These are phyloP conservation scores for Coecobrya sp. DNA, from an alignment of 2,888 invertebrate species.

Conservation along the genomic window DNA sequence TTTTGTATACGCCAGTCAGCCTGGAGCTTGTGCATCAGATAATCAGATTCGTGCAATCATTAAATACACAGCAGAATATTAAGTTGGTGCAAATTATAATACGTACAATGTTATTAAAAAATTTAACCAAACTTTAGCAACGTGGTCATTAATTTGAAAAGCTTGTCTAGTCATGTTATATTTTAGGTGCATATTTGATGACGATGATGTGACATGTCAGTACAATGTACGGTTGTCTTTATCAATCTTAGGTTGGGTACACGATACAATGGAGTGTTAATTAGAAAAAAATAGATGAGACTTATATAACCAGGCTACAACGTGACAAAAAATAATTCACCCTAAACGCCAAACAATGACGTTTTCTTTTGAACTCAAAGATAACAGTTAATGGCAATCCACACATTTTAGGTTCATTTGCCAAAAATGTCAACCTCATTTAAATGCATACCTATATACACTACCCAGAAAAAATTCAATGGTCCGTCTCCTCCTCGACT, in stretches of 20 bases:
- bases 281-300: not conserved
- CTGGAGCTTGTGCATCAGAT: not conserved
- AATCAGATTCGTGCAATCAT: not conserved
- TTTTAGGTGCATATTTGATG: no score
- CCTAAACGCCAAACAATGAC: not conserved
- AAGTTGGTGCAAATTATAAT: not conserved
- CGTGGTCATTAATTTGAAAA: constrained; percentile 9
- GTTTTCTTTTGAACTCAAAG: not conserved
- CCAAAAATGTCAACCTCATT: constrained; percentile 32
- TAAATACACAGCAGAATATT: not conserved
- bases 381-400: not conserved
- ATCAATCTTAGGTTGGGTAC: not conserved
- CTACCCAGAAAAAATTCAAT: constrained; percentile 36
- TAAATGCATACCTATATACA: not conserved
- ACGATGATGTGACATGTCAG: constrained; percentile 9
- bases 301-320: not conserved
- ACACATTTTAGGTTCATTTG: constrained; percentile 18
- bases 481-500: constrained; percentile 7
- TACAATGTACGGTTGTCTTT: not conserved
- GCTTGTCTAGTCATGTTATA: not conserved
- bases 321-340: not conserved
- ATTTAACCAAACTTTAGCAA: not conserved
- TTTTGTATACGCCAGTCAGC: not conserved
- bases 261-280: not conserved
- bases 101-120: not conserved